Base-by-base conservation (phyloP, 2,113 vertebrate species). In the Callospermophilus lateralis region DNA sequence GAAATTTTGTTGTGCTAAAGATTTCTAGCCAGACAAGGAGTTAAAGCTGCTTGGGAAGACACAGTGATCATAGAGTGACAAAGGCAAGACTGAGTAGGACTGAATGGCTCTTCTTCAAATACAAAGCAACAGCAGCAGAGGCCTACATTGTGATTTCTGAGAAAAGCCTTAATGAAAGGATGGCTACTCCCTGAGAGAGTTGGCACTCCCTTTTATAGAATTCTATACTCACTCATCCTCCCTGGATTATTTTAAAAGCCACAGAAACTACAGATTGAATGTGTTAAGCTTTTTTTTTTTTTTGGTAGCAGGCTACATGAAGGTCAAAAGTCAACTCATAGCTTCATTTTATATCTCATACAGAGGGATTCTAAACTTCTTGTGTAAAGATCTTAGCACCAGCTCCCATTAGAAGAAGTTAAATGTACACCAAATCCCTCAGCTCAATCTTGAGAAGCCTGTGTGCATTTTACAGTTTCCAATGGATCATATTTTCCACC, bases 131-230 rank as follows among this genome's bases (percentile, higher is more conserved):
- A 85, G 30, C 72, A 53, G 26, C 45, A 70, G 53, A 84, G 68
- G 39, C 32, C 76, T 68, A 16, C 51, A 53, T 88, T 70, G 32
- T 78, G 91, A 90, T 95, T 93, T 93, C 72, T 85, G 51, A 93
- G 74, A 76, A 93, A 86, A 94, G 8, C 2, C 53, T 70, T 97
- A 92, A 95, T 89, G 89, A 97, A 93, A 86, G n/a, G 10, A 51
- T 65, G 42, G 37, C 32, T 89, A 80, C 34, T 86, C 19, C 7
- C 24, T 89, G 48, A 67, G 87, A 92, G 70, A 61, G 10, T 8
- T 90, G 34, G 15, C 28, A 51, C 15, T 93, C 15, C 24, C 32
- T 95, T 83, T 95, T 34, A 93, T 8, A 65, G 19, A 53, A 93
- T 79, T 92, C 48, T 90, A 39, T 81, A 90, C 85, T 90, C 26